Percentiles rank a stretch among this genome's conserved stretches.
These are phyloP conservation scores for Ormyrus pomaceus DNA, from an alignment of 2,888 invertebrate species.

Conservation along the genomic window DNA sequence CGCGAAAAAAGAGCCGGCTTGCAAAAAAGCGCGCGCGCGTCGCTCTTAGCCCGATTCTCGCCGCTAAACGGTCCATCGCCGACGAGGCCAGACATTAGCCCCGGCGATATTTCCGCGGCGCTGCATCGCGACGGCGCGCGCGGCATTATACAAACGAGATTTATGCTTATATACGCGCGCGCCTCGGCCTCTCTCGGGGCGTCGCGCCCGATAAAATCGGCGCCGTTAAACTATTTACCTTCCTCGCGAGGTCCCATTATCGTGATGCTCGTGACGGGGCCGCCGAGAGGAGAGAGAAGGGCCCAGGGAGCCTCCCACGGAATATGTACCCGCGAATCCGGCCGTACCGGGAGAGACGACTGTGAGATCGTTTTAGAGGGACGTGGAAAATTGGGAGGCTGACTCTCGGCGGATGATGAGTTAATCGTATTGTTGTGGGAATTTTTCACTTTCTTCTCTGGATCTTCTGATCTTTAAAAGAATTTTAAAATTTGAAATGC, in stretches of 20 bases:
- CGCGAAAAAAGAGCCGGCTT: too few relatives aligned
- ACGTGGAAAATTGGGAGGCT: too few relatives aligned
- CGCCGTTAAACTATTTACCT: constrained; percentile 50
- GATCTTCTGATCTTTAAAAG: too few relatives aligned
- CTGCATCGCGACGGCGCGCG: not conserved
- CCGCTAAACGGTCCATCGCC: too few relatives aligned
- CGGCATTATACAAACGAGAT: constrained; percentile 30
- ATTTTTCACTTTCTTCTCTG: too few relatives aligned
- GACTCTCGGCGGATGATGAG: too few relatives aligned
- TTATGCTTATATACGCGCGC: constrained; percentile 25
- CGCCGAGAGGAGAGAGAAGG: constrained; percentile 30
- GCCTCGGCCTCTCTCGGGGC: not conserved
- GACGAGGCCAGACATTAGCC: not conserved
- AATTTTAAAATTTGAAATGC: too few relatives aligned
- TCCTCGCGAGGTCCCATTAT: constrained; percentile 35
- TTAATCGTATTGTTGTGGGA: too few relatives aligned
- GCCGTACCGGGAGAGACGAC: constrained; percentile 10
- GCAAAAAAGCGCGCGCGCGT: too few relatives aligned
- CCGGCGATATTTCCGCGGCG: constrained; percentile 17
- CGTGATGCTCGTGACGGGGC: constrained; percentile 50
- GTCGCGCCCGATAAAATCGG: constrained; percentile 50
- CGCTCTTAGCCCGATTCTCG: too few relatives aligned
- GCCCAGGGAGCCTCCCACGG: constrained; percentile 66
- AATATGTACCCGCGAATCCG: constrained; percentile 58
- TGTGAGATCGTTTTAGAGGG: too few relatives aligned